Evolutionary conservation across 1,140 invertebrate species (phyloP).

Genomic region (Macrobrachium nipponense): DNA sequence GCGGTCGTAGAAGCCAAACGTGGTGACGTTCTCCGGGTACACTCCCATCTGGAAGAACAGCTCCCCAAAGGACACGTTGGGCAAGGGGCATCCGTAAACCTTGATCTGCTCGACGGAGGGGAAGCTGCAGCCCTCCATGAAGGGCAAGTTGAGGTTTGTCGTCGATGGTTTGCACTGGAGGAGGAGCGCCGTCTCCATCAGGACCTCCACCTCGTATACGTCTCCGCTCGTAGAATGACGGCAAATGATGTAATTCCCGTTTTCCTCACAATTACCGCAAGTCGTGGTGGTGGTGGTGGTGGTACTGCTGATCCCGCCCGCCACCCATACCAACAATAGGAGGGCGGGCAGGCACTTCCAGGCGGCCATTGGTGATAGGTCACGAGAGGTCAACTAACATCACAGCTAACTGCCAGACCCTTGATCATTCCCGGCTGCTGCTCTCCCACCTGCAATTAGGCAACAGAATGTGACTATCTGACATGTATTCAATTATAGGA

Average conservation of each 20-base stretch:
- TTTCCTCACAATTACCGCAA: constrained; percentile 5
- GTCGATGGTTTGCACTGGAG: background rate
- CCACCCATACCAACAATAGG: background rate
- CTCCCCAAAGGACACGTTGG: constrained; percentile 18
- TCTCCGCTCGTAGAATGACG: background rate
- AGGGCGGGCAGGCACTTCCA: constrained; percentile 5
- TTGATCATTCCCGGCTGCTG: too few species aligned
- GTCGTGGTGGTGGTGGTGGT: background rate
- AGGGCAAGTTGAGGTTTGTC: constrained; percentile 1
- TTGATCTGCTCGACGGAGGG: constrained; percentile 11
- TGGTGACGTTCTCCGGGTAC: constrained; percentile 1
- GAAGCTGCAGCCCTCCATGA: constrained; percentile 23
- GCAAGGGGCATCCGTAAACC: constrained; percentile 25
- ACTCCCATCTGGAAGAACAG: constrained; percentile 21
- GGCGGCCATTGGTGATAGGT: background rate
- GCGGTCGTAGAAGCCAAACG: background rate
- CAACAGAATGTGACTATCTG: too few species aligned
- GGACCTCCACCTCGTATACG: constrained; percentile 6
- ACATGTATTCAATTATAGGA: too few species aligned
- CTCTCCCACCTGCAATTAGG: too few species aligned
- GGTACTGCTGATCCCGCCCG: background rate
- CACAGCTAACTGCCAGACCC: background rate
- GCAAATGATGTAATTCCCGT: background rate
- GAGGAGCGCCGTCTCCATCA: background rate
- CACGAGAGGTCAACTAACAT: background rate